A percentile compares a stretch with the other conserved stretches of the same genome.
Conservation (phyloP, 2,888 invertebrate species). For the Teinopalpus imperialis region DNA sequence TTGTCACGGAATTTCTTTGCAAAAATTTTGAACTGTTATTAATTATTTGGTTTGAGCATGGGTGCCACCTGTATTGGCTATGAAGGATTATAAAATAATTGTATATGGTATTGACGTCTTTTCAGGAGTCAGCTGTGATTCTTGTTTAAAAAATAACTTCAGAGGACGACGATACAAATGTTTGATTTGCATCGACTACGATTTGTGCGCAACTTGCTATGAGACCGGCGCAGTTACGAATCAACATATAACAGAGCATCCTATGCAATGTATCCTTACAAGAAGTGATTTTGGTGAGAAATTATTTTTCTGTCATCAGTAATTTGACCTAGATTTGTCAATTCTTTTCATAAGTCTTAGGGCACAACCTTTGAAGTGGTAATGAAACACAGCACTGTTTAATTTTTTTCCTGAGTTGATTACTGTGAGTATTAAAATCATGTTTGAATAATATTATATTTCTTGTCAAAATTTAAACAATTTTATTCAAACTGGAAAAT, state of each 20-base stretch:
- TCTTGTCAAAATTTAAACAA: too few species aligned
- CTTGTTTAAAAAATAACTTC: constrained; percentile 98
- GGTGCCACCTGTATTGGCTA: constrained; percentile 28
- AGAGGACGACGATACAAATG: constrained; percentile 99
- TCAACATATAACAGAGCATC: constrained; percentile 97
- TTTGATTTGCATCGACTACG: constrained; percentile 99
- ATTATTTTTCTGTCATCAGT: constrained; percentile 23
- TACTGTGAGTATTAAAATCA: too few species aligned
- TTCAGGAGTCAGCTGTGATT: constrained; percentile 99
- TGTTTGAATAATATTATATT: too few species aligned
- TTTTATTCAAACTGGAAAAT: too few species aligned
- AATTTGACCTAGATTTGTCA: constrained; percentile 20
- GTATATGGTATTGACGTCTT: constrained; percentile 63
- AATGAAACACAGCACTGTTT: too few species aligned
- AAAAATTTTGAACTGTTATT: constrained; percentile 43
- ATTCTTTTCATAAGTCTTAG: constrained; percentile 15
- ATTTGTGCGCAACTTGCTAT: constrained; percentile 97
- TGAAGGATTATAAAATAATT: constrained; percentile 34
- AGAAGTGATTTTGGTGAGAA: constrained; percentile 95
- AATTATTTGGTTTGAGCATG: constrained; percentile 26
- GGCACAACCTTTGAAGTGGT: too few species aligned
- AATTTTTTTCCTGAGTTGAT: too few species aligned
- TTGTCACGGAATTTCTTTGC: constrained; percentile 70
- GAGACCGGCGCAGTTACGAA: constrained; percentile 95
- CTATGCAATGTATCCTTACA: constrained; percentile 99